These are phyloP conservation scores for Drosophila borealis DNA, from an alignment of 2,888 invertebrate species.

Conservation along the genomic window DNA sequence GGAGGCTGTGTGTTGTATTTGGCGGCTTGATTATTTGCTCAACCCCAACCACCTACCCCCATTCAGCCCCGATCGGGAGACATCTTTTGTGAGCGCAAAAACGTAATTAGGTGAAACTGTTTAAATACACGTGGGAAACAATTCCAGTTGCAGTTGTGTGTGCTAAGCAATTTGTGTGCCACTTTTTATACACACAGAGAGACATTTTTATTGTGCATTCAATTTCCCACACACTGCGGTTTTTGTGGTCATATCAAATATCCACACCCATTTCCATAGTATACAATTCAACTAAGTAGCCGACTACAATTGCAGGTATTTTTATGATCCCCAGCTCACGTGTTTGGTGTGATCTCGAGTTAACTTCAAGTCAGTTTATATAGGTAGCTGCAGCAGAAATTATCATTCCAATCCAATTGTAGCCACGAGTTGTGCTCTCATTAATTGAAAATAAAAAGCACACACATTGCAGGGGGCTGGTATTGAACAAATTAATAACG, in stretches of 20 bases:
- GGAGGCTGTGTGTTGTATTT: constrained; percentile 15
- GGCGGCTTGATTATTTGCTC: constrained; percentile 28
- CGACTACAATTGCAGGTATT: background rate
- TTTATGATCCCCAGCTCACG: constrained; percentile 4
- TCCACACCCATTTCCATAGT: background rate
- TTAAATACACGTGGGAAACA: constrained; percentile 66
- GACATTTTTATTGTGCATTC: constrained; percentile 12
- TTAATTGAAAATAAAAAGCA: background rate
- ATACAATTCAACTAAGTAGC: background rate
- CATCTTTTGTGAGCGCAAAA: constrained; percentile 36
- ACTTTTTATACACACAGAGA: constrained; percentile 31
- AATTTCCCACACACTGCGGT: constrained; percentile 50
- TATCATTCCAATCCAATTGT: constrained; percentile 7
- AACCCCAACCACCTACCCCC: background rate
- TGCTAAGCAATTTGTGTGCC: constrained; percentile 40
- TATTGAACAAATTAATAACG: constrained; percentile 7
- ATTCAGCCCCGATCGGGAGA: background rate
- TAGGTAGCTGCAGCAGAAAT: background rate
- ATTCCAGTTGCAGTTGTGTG: constrained; percentile 27
- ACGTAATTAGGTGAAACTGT: constrained; percentile 58
- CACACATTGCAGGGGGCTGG: background rate
- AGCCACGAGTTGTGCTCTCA: constrained; percentile 2
- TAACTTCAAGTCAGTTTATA: background rate
- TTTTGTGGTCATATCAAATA: constrained; percentile 15
- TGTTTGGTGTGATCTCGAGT: background rate